Conservation (phyloP, 2,888 invertebrate genomes). For the Philereme vetulata region DNA sequence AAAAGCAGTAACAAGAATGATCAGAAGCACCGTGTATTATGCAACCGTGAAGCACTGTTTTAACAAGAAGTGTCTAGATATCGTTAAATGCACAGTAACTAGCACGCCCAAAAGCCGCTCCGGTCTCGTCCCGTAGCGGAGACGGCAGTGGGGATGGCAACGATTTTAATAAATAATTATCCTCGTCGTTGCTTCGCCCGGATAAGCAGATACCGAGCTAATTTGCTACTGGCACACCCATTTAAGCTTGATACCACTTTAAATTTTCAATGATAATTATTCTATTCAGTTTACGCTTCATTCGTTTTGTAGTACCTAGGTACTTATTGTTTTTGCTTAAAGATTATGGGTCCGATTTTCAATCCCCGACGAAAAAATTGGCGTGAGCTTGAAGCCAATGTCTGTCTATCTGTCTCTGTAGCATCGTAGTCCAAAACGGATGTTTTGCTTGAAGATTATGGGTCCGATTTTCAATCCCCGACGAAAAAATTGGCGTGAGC, state of each 20-base stretch:
- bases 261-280: constrained; percentile 28
- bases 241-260: constrained; percentile 30
- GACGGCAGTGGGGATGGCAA: constrained; percentile 55
- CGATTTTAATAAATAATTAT: constrained; percentile 80
- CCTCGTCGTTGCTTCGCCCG: constrained; percentile 50
- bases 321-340: not conserved
- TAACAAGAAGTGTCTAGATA: not conserved
- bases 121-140: constrained; percentile 9
- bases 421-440: no score
- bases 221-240: constrained; percentile 50
- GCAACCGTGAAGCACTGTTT: no score
- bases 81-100: constrained; percentile 3
- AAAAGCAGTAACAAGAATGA: no score
- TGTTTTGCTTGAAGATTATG: not conserved
- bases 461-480: no score
- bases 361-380: no score
- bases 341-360: no score
- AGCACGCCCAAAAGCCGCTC: not conserved
- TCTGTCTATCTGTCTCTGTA: no score
- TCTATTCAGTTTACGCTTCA: constrained; percentile 1
- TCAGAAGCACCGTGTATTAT: no score
- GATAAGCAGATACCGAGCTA: constrained; percentile 65
- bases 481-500: no score
- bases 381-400: no score
- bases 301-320: not conserved